phyloP scores from a whole-genome alignment of 2,888 invertebrate species.

The Actias luna region DNA sequence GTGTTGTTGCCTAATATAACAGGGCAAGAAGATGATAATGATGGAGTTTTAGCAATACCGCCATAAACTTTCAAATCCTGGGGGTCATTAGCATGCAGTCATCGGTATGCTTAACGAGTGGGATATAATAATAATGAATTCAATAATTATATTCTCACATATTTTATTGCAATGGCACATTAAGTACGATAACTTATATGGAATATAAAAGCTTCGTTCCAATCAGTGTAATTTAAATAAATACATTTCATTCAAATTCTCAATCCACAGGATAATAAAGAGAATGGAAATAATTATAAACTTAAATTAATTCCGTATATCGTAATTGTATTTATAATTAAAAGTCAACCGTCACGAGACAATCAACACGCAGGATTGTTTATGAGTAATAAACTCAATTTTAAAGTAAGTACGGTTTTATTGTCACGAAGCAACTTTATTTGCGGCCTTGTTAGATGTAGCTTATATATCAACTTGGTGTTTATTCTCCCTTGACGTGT shows the following conservation, averaged over 20 bases:
- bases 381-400: conserved; percentile 47
- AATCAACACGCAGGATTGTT: conserved; percentile 41
- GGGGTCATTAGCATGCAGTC: too few species aligned
- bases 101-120: too few species aligned
- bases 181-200: not conserved
- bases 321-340: conserved; percentile 23
- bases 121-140: too few species aligned
- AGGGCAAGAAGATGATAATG: too few species aligned
- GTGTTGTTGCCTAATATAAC: too few species aligned
- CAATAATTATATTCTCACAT: not conserved
- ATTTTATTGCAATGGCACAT: not conserved
- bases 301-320: not conserved
- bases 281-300: conserved; percentile 1
- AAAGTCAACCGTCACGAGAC: conserved; percentile 32
- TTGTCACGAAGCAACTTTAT: conserved; percentile 39
- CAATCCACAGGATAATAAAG: not conserved
- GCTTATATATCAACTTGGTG: conserved; percentile 20
- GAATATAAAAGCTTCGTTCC: not conserved
- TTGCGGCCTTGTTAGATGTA: conserved; percentile 38
- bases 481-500: conserved; percentile 11
- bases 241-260: not conserved
- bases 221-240: not conserved
- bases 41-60: too few species aligned
- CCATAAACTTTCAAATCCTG: too few species aligned
- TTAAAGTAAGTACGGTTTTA: conserved; percentile 23